Base-by-base conservation (phyloP, 1,140 invertebrate genomes). In the Arion vulgaris region DNA sequence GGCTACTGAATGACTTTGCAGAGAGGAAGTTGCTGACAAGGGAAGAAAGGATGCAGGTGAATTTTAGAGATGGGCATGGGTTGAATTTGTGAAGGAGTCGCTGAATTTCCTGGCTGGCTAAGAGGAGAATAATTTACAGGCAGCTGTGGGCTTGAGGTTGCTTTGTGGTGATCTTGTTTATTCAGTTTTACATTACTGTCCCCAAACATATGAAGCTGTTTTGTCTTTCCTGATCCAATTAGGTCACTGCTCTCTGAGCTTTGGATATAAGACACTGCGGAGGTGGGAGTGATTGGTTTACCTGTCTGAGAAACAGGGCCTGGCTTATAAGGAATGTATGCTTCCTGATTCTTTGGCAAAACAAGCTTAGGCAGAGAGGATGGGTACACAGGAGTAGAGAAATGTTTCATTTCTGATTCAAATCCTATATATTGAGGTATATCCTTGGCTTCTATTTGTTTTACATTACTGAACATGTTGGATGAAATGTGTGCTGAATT, bases 351-450 rank as follows among this genome's bases (percentile, higher is more conserved):
- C n/a, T 66, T 66, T 66, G 62, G n/a, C 17, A 28, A 66, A 32
- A 66, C 62, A 5, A 34, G 11, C n/a, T 66, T 66, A 15, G 62
- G 62, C 28, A 32, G n/a, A 7, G 62, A 66, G 62, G 62, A 28
- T 23, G n/a, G 62, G 19, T n/a, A 17, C 32, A 66, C 62, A 13
- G n/a, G 1, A 32, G 62, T 7, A 66, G 62, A 5, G 11, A 23
- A 62, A n/a, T 15, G 62, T 23, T 23, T 66, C 28, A 66, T 28
- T 34, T n/a, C 71, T 7, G 71, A 38, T n/a, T 72, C 71, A 72
- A 72, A 72, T 39, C 71, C 71, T n/a, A 72, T 38, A 72, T 72
- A 72, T 19, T 72, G 36, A 19, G 36, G 71, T 41, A 15, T 45
- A 7, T 39, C 36, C 23, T 41, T 45, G 7, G 71, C 71, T 72